Evolutionary conservation across 2,113 vertebrate genomes (phyloP).

Genomic region (Naja naja): DNA sequence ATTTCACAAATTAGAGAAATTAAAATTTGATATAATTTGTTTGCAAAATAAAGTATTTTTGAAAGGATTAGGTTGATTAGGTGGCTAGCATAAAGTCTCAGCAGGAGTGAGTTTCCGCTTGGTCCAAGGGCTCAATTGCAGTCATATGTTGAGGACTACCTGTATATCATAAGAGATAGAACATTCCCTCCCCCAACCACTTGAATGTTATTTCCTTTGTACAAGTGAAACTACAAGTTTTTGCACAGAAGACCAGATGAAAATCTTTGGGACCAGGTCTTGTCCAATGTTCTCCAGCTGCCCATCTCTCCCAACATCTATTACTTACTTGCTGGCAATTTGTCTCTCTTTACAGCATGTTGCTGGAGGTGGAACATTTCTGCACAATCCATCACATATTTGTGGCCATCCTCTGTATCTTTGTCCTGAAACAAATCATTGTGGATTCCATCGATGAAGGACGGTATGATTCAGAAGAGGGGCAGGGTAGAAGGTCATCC

Average conservation of each 20-base stretch:
- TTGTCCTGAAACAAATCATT: constrained; percentile 72
- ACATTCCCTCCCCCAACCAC: neutral
- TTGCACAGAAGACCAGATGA: neutral
- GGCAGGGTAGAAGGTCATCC: neutral
- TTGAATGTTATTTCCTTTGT: neutral
- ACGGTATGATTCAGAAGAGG: constrained; percentile 67
- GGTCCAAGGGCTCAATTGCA: neutral
- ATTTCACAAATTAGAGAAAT: no score
- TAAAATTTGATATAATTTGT: no score
- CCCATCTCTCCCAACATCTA: neutral
- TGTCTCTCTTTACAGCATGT: constrained; percentile 61
- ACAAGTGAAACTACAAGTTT: neutral
- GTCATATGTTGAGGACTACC: no score
- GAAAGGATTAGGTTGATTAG: no score
- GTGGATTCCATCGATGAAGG: constrained; percentile 71
- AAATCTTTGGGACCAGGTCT: no score
- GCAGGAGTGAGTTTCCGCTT: neutral
- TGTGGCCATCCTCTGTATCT: constrained; percentile 77
- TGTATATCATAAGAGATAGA: neutral
- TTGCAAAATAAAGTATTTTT: no score
- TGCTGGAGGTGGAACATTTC: constrained; percentile 86
- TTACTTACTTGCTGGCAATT: neutral
- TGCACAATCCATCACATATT: constrained; percentile 89
- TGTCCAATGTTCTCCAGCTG: no score
- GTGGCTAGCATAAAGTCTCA: neutral